Evolutionary conservation across 2,113 vertebrate species (phyloP), one percentile per base, ranked within the genome.

Genomic region (Chloroceryle aenea): DNA sequence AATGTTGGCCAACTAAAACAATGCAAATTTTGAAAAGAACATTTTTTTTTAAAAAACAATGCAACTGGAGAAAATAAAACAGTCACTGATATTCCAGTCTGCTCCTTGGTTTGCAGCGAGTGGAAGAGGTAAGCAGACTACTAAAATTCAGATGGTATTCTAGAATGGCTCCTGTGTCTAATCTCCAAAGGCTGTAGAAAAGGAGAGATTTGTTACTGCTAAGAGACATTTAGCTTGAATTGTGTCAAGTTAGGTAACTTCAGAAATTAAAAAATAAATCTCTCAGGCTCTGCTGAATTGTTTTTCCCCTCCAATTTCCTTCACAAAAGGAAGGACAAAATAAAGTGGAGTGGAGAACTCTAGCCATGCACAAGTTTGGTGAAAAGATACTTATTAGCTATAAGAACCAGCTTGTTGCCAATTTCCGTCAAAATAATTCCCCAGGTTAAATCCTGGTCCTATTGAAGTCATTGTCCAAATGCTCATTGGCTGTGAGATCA

Each of bases 381-480:
- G 89, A 92, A 94, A 97, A 95, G 61, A 63, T 8, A 62, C 59
- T 80, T 89, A 95, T 96, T 69, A 78, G 48, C 30, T 93, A 32
- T 91, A 71, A 78, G 93, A 95, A 97, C 89, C 80, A 78, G 85
- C 94, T 94, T 97, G 89, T 95, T 96, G 96, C 92, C 97, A 97
- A 97, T 97, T 98, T 98, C 98, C 91, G 89, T 96, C 77, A 97
- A 97, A 97, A 95, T 97, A 97, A 98, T 97, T 97, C 97, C 95
- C 73, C 96, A 77, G 71, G 89, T 94, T 94, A 95, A 97, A 94
- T 96, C 89, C 91, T 85, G 40, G 87, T 74, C 66, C 84, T 86
- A 96, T 96, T 97, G 93, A 94, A 94, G 83, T 72, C 87, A 93
- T 92, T 97, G 91, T 95, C 90, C 89, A 92, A 93, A 36, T 53